Conservation (phyloP, 2,888 invertebrate species). For the Eudasyphora cyanicolor region DNA sequence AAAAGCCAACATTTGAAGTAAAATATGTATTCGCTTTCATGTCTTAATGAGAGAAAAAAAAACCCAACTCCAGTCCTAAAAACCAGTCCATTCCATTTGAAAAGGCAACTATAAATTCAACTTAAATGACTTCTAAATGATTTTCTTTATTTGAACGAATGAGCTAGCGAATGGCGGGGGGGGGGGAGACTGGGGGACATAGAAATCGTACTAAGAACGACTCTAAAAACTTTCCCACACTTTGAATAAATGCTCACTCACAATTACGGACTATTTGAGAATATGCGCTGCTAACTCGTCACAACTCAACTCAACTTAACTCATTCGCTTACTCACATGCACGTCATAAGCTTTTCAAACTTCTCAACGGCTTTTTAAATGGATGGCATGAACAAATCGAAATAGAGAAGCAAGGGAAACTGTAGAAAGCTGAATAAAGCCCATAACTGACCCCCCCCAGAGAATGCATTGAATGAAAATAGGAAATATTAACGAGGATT, state of each 20-base stretch:
- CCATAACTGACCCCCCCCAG: slow-evolving; percentile 4
- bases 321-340: not conserved
- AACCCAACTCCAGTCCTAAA: too few species aligned
- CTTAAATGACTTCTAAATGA: slow-evolving; percentile 49
- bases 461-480: not conserved
- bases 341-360: slow-evolving; percentile 21
- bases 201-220: slow-evolving; percentile 7
- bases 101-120: slow-evolving; percentile 18
- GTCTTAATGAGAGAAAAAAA: not conserved
- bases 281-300: not conserved
- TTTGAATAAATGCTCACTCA: slow-evolving; percentile 48
- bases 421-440: not conserved
- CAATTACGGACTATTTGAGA: slow-evolving; percentile 8
- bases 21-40: not conserved
- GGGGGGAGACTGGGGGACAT: too few species aligned
- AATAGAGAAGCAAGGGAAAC: not conserved
- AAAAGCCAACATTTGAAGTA: too few species aligned
- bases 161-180: too few species aligned
- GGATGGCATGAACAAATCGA: not conserved
- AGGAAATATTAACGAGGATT: not conserved
- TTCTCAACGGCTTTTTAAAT: not conserved
- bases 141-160: slow-evolving; percentile 48
- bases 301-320: slow-evolving; percentile 13
- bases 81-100: not conserved
- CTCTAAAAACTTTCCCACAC: slow-evolving; percentile 58